Evolutionary conservation across 2,113 vertebrate species (phyloP), one percentile per base, ranked within the genome.

Genomic region (Anser cygnoides): DNA sequence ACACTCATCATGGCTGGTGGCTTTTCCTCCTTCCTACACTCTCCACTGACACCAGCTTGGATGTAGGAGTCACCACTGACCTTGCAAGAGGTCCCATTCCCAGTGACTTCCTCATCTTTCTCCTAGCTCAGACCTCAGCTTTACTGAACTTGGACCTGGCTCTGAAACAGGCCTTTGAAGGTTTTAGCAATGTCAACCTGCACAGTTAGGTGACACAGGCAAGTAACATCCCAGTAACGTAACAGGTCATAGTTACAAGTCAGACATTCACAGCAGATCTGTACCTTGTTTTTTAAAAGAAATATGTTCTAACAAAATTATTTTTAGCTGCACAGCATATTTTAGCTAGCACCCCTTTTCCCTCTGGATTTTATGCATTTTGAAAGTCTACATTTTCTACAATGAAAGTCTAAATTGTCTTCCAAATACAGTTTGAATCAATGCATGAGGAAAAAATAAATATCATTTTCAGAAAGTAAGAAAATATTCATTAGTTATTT

Each of bases 401-500:
- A 84, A 75, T 75, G 84, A 13, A 91, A 96, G 23, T 21, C 43
- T 90, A 87, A 87, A 93, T 91, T 94, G 43, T 50, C 44, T 89
- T 57, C 44, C 71, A 85, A 93, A 87, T 23, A 66, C 17, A 85
- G 59, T 83, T 79, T 68, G 82, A 94, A 95, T 71, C 59, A 88
- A 79, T 57, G 67, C 31, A 49, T 68, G 35, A 90, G 54, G 44
- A 90, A 71, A 90, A 86, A 95, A 95, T 83, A 91, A 93, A 81
- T 78, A 89, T 49, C 0, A 92, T 74, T 87, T 74, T 84, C 89
- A 74, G 50, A 65, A 96, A 90, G 37, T 58, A 79, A 80, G 75
- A 88, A 96, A 94, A 94, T 93, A 92, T 55, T 72, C 37, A 96
- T 92, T 90, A 93, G 81, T 89, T 91, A 72, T 90, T 91, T 94